phyloP scores from a whole-genome alignment of 1,140 invertebrate genomes.

The Drosophila insularis region DNA sequence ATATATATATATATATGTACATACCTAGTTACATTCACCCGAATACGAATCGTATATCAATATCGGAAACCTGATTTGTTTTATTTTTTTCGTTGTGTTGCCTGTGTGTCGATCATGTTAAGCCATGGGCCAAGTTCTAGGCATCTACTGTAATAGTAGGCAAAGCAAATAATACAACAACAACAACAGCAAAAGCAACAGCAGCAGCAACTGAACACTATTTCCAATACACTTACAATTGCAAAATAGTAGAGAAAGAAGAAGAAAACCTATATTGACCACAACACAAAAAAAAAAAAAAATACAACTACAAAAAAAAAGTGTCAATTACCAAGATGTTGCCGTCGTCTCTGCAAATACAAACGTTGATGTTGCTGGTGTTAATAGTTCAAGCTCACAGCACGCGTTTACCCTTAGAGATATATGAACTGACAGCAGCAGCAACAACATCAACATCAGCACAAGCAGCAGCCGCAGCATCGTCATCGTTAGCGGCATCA shows the following conservation, averaged over 20 bases:
- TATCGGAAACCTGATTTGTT: slow-evolving; percentile 56
- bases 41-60: slow-evolving; percentile 47
- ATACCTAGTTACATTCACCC: slow-evolving; percentile 44
- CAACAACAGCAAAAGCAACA: slow-evolving; percentile 12
- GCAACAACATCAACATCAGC: slow-evolving; percentile 26
- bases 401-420: slow-evolving; percentile 78
- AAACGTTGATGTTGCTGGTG: slow-evolving; percentile 43
- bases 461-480: slow-evolving; percentile 30
- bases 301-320: slow-evolving; percentile 16
- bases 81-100: slow-evolving; percentile 30
- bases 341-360: slow-evolving; percentile 41
- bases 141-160: slow-evolving; percentile 23
- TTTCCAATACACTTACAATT: slow-evolving; percentile 39
- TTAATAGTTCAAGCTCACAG: slow-evolving; percentile 51
- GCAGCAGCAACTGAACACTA: slow-evolving; percentile 25
- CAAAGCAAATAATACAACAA: slow-evolving; percentile 10
- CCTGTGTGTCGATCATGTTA: slow-evolving; percentile 27
- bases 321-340: slow-evolving; percentile 55
- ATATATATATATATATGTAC: neutral
- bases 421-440: slow-evolving; percentile 74
- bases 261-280: neutral
- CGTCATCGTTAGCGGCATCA: slow-evolving; percentile 9
- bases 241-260: slow-evolving; percentile 35
- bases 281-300: slow-evolving; percentile 35
- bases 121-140: slow-evolving; percentile 46